Conservation (phyloP, 2,888 invertebrate species). For the Caenorhabditis doughertyi region DNA sequence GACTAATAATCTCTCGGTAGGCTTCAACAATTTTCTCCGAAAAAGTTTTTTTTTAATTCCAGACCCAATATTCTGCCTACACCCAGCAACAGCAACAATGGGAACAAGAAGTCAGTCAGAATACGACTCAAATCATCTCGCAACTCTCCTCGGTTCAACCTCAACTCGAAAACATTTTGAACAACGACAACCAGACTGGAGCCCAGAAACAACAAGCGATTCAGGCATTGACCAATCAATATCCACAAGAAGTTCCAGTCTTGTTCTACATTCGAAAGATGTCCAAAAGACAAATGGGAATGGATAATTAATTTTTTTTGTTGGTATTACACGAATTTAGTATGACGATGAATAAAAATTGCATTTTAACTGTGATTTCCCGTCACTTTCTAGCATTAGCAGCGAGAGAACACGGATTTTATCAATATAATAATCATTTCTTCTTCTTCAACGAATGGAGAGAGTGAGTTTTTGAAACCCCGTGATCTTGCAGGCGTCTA, state of each 20-base stretch:
- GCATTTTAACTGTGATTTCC: no score
- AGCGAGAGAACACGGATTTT: no score
- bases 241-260: conserved; percentile 44
- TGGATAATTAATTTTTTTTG: background rate
- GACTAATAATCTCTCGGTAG: conserved; percentile 47
- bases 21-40: background rate
- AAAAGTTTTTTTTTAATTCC: conserved; percentile 9
- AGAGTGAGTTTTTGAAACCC: no score
- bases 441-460: no score
- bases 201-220: conserved; percentile 33
- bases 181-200: conserved; percentile 28
- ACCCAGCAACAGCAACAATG: conserved; percentile 20
- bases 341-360: background rate
- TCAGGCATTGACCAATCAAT: conserved; percentile 10
- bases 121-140: conserved; percentile 28
- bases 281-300: conserved; percentile 4
- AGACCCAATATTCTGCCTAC: conserved; percentile 40
- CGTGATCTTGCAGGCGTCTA: no score
- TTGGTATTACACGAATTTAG: no score
- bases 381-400: no score
- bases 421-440: no score
- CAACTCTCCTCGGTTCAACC: conserved; percentile 28
- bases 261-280: conserved; percentile 43
- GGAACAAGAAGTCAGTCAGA: conserved; percentile 36
- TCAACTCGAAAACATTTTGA: conserved; percentile 35